Evolutionary conservation across 2,797 vertebrate genomes (phyloP), one percentile per base, ranked within the genome.

Genomic region (Eulemur coronatus): DNA sequence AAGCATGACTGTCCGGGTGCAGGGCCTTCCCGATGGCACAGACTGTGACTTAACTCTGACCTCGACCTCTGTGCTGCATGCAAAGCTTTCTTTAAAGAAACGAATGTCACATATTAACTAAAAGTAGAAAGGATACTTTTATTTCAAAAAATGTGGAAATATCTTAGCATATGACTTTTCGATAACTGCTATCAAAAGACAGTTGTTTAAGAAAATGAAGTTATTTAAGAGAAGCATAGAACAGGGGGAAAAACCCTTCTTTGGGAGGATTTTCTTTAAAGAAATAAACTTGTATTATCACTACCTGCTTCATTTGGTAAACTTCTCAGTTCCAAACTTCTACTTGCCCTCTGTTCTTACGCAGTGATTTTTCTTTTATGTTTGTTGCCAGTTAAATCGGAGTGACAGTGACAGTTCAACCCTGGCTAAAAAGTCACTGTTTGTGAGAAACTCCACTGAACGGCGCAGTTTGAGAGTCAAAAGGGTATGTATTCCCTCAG

Each of bases 341-440:
- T n/a, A 12, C 59, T 20, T 17, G 15, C 46, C 35, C 14, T n/a
- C 28, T n/a, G 33, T 67, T 30, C 57, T 28, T 28, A 30, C 6
- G 0, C 8, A 9, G 52, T 94, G 30, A 93, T 81, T 57, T 50
- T 65, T 52, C 28, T 26, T 59, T 11, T 2, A 72, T 81, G 61
- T 52, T 73, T 97, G 85, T 97, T 96, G 30, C 43, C 98, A 99
- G 99, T 50, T 99, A 98, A 99, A 99, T 97, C 98, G 99, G 81
- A 99, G 99, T 20, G 99, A 99, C 98, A 99, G 99, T 0, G 99
- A 99, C 98, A 99, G 99, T 94, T 99, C 99, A n/a, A 99, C 99
- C 0, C 95, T 99, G 81, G 98, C 99, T 97, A 99, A 98, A 97
- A 99, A 98, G 73, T 98, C 99, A 50, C 98, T 99, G 30, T 99